These are phyloP conservation scores for Berghia stephanieae DNA, from an alignment of 1,140 invertebrate species.

Conservation along the genomic window DNA sequence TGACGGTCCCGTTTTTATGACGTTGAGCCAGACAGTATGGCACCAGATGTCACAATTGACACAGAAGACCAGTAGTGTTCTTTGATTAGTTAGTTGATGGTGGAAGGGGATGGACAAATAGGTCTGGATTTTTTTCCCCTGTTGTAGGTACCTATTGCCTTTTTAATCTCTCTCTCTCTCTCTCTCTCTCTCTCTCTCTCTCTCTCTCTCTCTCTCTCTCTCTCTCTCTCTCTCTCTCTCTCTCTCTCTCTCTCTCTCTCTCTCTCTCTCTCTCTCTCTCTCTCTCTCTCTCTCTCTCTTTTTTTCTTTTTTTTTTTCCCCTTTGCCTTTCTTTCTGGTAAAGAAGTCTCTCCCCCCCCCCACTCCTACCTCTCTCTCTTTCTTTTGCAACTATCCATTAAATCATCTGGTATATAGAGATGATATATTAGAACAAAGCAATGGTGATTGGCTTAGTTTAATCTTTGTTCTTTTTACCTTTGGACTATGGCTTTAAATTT, in stretches of 20 bases:
- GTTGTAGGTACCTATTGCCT: not conserved
- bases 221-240: constrained; percentile 26
- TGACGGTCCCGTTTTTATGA: not conserved
- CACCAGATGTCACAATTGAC: too few relatives aligned
- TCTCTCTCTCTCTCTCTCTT: constrained; percentile 21
- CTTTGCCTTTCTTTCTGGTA: not conserved
- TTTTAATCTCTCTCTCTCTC: not conserved
- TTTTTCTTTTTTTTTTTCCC: constrained; percentile 7
- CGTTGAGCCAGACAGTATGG: too few relatives aligned
- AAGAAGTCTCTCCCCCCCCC: not conserved
- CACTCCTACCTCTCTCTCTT: not conserved
- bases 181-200: constrained; percentile 26
- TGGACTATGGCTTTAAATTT: too few relatives aligned
- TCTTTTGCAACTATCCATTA: not conserved
- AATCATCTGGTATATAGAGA: not conserved
- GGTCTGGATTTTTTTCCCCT: not conserved
- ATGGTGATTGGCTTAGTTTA: too few relatives aligned
- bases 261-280: constrained; percentile 30
- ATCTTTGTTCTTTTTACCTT: too few relatives aligned
- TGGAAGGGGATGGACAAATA: too few relatives aligned
- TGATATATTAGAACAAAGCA: too few relatives aligned
- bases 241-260: constrained; percentile 29
- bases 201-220: constrained; percentile 15
- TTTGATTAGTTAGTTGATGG: too few relatives aligned
- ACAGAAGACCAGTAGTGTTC: too few relatives aligned